Conservation (phyloP, 2,888 invertebrate species). For the Molorchus minor region DNA sequence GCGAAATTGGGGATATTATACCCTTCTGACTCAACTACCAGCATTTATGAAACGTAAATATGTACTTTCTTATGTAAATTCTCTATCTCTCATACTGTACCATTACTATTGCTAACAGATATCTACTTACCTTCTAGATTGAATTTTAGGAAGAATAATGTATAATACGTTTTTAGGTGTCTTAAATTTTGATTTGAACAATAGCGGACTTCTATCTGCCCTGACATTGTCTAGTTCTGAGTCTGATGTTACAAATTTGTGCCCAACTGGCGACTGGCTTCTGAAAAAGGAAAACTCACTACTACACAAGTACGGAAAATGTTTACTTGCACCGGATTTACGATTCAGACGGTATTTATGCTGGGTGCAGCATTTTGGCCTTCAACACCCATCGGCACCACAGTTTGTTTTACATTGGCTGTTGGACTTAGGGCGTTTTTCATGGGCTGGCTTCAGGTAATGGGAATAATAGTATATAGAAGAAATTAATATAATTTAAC, state of each 20-base stretch:
- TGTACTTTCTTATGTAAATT: too few species aligned
- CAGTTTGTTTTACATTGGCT: slow-evolving; percentile 39
- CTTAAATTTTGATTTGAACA: slow-evolving; percentile 75
- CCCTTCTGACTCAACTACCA: slow-evolving; percentile 63
- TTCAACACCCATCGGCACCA: slow-evolving; percentile 64
- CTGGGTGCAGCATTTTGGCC: slow-evolving; percentile 79
- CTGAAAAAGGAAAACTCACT: slow-evolving; percentile 70
- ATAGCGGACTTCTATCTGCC: slow-evolving; percentile 85
- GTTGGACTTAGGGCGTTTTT: slow-evolving; percentile 37
- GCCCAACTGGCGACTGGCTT: slow-evolving; percentile 87
- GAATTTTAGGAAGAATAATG: too few species aligned
- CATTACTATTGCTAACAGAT: too few species aligned
- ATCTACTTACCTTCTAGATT: too few species aligned
- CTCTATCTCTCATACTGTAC: too few species aligned
- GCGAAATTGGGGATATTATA: slow-evolving; percentile 94
- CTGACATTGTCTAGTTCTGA: slow-evolving; percentile 91
- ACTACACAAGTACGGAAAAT: slow-evolving; percentile 75
- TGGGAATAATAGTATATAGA: too few species aligned
- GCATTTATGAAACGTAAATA: slow-evolving; percentile 37
- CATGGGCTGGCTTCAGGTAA: too few species aligned
- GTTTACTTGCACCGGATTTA: slow-evolving; percentile 80
- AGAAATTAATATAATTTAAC: too few species aligned
- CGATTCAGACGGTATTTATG: slow-evolving; percentile 86
- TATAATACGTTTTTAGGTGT: slow-evolving; percentile 75
- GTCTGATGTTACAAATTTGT: slow-evolving; percentile 78